Conservation (phyloP, 92 coral and sea anemone species). For the Epizoanthus rinbou region DNA sequence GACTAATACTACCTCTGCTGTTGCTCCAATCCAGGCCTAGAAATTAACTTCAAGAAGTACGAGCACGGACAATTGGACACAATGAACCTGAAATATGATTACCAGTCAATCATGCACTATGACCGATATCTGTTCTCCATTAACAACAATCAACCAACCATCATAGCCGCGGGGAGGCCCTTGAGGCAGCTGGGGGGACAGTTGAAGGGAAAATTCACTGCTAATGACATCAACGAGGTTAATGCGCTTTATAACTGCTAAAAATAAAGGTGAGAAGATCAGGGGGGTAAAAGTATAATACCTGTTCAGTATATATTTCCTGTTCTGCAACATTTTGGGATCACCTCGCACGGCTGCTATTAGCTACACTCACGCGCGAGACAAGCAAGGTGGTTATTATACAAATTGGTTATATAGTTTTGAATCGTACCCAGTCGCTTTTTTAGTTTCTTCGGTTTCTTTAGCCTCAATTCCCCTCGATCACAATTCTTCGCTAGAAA, state of each 20-base stretch:
- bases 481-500: no score
- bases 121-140: constrained; percentile 69
- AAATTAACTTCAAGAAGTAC: constrained; percentile 70
- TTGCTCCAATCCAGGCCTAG: constrained; percentile 31
- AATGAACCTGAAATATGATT: constrained; percentile 68
- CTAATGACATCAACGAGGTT: constrained; percentile 61
- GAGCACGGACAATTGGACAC: constrained; percentile 70
- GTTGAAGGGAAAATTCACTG: constrained; percentile 71
- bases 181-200: constrained; percentile 82
- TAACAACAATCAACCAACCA: constrained; percentile 56
- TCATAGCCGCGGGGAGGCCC: constrained; percentile 70
- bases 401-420: no score
- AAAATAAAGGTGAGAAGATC: background rate
- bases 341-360: no score
- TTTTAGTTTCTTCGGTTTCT: no score
- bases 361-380: no score
- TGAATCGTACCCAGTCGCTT: no score
- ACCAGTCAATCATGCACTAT: constrained; percentile 77
- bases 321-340: no score
- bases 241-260: constrained; percentile 60
- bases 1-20: background rate
- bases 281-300: background rate
- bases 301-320: no score
- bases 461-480: no score
- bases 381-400: no score